Evolutionary conservation across 2,888 invertebrate species (phyloP).

Genomic region (Drosophila vallismaia): DNA sequence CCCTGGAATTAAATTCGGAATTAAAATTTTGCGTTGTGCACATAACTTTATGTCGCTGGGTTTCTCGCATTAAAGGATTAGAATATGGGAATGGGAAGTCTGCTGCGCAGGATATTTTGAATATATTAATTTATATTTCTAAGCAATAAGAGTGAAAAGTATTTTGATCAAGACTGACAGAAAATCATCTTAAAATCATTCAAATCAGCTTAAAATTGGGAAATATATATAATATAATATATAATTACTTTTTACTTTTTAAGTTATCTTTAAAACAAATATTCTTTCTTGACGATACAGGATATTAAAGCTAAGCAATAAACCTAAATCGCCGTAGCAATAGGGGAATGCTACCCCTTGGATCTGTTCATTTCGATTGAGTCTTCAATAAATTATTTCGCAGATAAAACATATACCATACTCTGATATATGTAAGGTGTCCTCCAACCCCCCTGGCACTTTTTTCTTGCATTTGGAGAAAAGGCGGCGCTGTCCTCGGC

Average conservation of each 20-base stretch:
- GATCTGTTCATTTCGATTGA: constrained; percentile 39
- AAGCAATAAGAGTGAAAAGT: too few species aligned
- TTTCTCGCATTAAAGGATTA: constrained; percentile 4
- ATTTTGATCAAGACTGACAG: too few species aligned
- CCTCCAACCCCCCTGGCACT: constrained; percentile 6
- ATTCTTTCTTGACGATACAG: too few species aligned
- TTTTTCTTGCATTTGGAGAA: constrained; percentile 43
- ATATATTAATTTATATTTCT: background rate
- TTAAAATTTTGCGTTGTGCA: constrained; percentile 83
- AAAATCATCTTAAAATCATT: too few species aligned
- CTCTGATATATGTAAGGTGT: background rate
- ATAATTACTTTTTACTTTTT: too few species aligned
- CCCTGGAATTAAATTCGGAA: constrained; percentile 74
- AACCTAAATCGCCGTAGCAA: constrained; percentile 9
- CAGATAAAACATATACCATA: constrained; percentile 58
- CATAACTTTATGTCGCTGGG: constrained; percentile 81
- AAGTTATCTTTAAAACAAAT: too few species aligned
- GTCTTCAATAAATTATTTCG: constrained; percentile 58
- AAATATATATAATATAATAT: too few species aligned
- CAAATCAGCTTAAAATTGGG: too few species aligned
- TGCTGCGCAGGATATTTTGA: background rate
- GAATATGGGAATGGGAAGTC: background rate
- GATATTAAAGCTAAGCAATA: constrained; percentile 5
- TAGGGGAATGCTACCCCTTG: constrained; percentile 38
- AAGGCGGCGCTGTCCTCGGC: constrained; percentile 22